Evolutionary conservation across 1,140 invertebrate genomes (phyloP).

Genomic region (Thaumatotibia leucotreta): DNA sequence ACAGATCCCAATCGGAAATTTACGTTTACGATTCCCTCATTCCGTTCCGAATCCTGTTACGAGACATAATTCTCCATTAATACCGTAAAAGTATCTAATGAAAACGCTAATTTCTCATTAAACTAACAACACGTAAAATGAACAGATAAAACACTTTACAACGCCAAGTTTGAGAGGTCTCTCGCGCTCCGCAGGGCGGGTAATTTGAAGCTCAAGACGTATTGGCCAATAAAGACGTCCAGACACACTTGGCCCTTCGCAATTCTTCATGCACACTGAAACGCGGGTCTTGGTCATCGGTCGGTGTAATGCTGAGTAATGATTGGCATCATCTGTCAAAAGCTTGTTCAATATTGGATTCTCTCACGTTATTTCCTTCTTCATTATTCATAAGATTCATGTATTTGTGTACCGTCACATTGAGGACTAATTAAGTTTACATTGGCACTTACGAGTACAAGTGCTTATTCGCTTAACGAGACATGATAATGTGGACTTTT

Average conservation of each 20-base stretch:
- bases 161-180: neutral
- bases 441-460: neutral
- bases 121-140: constrained; percentile 13
- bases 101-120: constrained; percentile 14
- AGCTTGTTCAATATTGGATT: constrained; percentile 14
- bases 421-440: neutral
- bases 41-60: neutral
- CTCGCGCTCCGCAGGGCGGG: neutral
- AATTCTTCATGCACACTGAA: too few relatives aligned
- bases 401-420: neutral
- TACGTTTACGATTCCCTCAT: neutral
- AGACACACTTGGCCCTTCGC: neutral
- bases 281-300: neutral
- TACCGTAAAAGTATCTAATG: constrained; percentile 12
- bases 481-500: too few relatives aligned
- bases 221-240: constrained; percentile 1
- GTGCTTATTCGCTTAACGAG: too few relatives aligned
- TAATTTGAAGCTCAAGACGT: neutral
- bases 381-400: constrained; percentile 6
- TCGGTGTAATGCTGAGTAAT: constrained; percentile 8
- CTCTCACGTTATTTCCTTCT: constrained; percentile 11
- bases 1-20: neutral
- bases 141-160: constrained; percentile 14
- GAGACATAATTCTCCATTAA: constrained; percentile 6
- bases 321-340: constrained; percentile 13